Evolutionary conservation across 2,797 vertebrate genomes (phyloP), one percentile per base, ranked within the genome.

Genomic region (Pseudochromis fuscus): DNA sequence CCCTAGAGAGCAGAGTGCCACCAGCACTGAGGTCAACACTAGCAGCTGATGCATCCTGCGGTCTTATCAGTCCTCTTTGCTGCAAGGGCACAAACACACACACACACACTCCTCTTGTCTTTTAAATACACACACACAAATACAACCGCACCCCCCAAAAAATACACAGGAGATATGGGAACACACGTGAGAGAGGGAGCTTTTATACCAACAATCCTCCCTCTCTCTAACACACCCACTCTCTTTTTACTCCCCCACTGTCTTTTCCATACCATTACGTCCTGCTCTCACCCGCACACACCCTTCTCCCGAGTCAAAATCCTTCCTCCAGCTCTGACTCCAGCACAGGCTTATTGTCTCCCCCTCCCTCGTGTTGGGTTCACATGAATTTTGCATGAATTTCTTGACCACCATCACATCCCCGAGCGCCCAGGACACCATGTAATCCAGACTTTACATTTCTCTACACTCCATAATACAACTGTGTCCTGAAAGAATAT

Each of bases 151-250:
- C 19, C 24, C 53, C 58, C 77, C 51, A 27, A 66, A 88, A 92
- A 87, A 84, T 44, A 91, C 91, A 81, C 84, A 72, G 60, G 64
- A 94, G 91, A 94, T 94, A 92, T 95, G 93, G 92, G 88, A 94
- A 74, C 60, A 58, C 16, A 69, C 83, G 89, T 75, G 68, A 78
- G 83, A 93, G 91, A 91, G 89, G 83, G 87, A 89, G 89, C 88
- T 96, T 99, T 96, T 98, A 98, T 98, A 95, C 90, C 91, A 93
- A 85, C 74, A 77, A 25, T 50, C 55, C 73, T 49, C 63, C 60
- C 73, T 61, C 49, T 25, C 67, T 77, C 38, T 15, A 63, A 64
- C 76, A 79, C 87, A 85, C 86, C 82, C 87, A 81, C 87, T 67
- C 65, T 50, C 53, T 42, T 69, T 84, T 72, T 49, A 65, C 77